phyloP scores from a whole-genome alignment of 2,113 vertebrate genomes.

The Lasiurus borealis region DNA sequence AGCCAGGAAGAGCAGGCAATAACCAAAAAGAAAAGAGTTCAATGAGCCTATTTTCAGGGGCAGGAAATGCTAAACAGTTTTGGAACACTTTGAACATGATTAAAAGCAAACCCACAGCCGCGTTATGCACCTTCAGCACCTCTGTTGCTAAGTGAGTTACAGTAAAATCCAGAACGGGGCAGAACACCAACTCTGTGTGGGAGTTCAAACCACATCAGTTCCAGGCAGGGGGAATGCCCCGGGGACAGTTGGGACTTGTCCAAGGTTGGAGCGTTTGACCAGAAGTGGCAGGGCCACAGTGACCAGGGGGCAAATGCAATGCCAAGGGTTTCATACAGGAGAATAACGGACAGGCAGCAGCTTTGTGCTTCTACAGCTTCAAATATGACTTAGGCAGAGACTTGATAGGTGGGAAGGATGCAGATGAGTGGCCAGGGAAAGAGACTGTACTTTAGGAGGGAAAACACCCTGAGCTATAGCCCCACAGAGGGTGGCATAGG shows the following conservation, averaged over 20 bases:
- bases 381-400: not conserved
- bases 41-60: not conserved
- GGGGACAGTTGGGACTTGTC: constrained; percentile 41
- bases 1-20: not conserved
- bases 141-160: constrained; percentile 65
- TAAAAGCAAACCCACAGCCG: constrained; percentile 71
- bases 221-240: constrained; percentile 66
- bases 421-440: not conserved
- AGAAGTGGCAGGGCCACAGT: not conserved
- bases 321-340: not conserved
- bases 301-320: not conserved
- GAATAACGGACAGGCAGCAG: not conserved
- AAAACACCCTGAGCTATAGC: not conserved
- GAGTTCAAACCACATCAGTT: constrained; percentile 61
- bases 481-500: too few relatives aligned
- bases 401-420: not conserved
- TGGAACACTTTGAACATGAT: constrained; percentile 60
- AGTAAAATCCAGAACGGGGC: constrained; percentile 80
- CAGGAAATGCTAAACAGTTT: constrained; percentile 70
- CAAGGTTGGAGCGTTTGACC: constrained; percentile 6
- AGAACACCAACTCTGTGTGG: constrained; percentile 60
- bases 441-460: constrained; percentile 9
- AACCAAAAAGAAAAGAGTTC: not conserved
- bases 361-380: not conserved
- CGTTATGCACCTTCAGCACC: constrained; percentile 67